A percentile compares a stretch with the other conserved stretches of the same genome.
phyloP scores from a whole-genome alignment of 92 coral and sea anemone genomes.

The Heteractis magnifica region DNA sequence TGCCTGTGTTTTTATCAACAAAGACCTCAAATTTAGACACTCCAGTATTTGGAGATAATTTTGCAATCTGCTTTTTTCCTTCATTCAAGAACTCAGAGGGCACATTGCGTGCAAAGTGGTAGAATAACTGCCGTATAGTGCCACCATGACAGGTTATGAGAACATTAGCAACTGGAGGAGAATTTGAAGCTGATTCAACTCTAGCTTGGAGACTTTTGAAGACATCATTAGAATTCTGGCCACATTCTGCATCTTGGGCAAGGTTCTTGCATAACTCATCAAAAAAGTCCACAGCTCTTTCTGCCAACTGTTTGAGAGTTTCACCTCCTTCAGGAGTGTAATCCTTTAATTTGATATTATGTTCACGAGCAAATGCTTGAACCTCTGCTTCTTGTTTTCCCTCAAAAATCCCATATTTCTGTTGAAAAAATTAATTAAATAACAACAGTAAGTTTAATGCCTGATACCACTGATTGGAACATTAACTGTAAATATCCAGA shows the following conservation, averaged over 20 bases:
- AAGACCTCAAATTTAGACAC: constrained; percentile 62
- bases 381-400: constrained; percentile 42
- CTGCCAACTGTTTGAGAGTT: constrained; percentile 48
- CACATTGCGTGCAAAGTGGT: constrained; percentile 49
- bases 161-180: constrained; percentile 45
- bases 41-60: constrained; percentile 75
- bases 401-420: constrained; percentile 68
- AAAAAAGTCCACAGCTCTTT: constrained; percentile 68
- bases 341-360: constrained; percentile 12
- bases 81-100: constrained; percentile 36
- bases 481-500: no score
- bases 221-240: not conserved
- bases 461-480: no score
- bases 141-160: constrained; percentile 85
- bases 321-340: constrained; percentile 74
- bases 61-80: constrained; percentile 14
- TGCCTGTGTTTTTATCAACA: constrained; percentile 46
- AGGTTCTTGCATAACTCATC: constrained; percentile 25
- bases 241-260: not conserved
- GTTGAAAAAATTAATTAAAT: not conserved
- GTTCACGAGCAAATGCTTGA: constrained; percentile 31
- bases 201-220: not conserved
- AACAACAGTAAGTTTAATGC: not conserved
- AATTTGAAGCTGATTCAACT: not conserved
- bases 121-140: constrained; percentile 63